phyloP scores from a whole-genome alignment of 2,113 vertebrate genomes.

The Prunella himalayana region DNA sequence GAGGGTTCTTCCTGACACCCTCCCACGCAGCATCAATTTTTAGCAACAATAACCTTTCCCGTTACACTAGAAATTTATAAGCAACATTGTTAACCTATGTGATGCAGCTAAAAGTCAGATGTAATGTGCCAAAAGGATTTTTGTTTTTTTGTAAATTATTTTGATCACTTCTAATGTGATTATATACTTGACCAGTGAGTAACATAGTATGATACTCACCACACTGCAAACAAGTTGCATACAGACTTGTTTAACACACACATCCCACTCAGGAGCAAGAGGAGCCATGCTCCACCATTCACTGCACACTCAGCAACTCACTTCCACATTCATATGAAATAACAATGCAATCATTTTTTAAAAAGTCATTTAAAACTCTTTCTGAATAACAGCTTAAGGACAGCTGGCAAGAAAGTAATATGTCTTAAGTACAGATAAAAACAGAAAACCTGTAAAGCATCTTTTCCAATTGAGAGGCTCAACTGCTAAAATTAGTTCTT shows the following conservation, averaged over 20 bases:
- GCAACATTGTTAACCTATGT: background rate
- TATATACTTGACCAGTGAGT: background rate
- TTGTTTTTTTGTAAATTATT: background rate
- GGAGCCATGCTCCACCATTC: background rate
- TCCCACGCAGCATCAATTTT: background rate
- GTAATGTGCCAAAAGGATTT: background rate
- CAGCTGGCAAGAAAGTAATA: background rate
- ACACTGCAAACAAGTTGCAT: background rate
- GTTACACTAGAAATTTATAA: background rate
- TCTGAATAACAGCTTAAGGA: background rate
- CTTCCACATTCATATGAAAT: background rate
- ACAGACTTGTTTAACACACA: background rate
- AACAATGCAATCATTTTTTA: background rate
- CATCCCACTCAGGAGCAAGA: background rate
- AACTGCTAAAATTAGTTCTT: slow-evolving; percentile 59
- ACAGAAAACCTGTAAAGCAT: slow-evolving; percentile 56
- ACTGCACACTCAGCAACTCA: slow-evolving; percentile 3
- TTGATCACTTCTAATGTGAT: background rate
- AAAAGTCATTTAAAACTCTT: background rate
- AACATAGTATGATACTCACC: background rate
- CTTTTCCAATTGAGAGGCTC: slow-evolving; percentile 37
- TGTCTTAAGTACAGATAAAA: slow-evolving; percentile 45
- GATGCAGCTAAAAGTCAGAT: background rate
- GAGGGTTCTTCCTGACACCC: background rate
- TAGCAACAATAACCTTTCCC: background rate